Evolutionary conservation across 2,797 vertebrate genomes (phyloP), one percentile per base, ranked within the genome.

Genomic region (Xenentodon cancila): DNA sequence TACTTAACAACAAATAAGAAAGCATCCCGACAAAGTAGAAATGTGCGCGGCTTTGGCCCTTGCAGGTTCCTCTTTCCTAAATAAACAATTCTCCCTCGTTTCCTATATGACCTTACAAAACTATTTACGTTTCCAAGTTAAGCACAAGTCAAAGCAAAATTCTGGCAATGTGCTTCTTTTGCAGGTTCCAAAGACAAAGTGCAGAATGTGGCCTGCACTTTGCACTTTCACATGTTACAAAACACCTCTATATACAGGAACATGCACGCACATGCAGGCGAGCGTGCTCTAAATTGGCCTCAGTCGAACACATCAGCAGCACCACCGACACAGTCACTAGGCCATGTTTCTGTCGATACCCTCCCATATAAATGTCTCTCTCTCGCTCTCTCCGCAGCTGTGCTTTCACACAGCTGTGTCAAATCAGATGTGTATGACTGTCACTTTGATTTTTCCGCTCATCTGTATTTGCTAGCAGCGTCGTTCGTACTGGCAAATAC

Each of bases 381-480:
- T 68, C 60, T 30, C 30, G 3, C 17, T 73, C 73, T 68, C 60
- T 79, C 64, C 64, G 58, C 79, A 57, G 76, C 69, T 27, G 59
- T 40, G 59, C 50, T 16, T 75, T 72, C 70, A 68, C 73, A 59
- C 46, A 72, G 59, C 81, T 65, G 70, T 77, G 76, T 89, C 80
- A 86, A 88, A 88, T 86, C 84, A 80, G 53, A 85, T 84, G 81
- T 78, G 81, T 82, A 81, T 77, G 77, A 87, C 82, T 79, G 84
- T 79, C 67, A 9, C 83, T 89, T 90, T 88, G 88, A 91, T 90
- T 91, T 89, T 90, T 91, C 88, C 88, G 84, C 80, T 84, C 70
- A 21, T 88, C 81, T 65, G 77, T 85, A 70, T 79, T 79, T 58
- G 81, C 75, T 73, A 42, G 55, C 61, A 74, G 78, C 80, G 45